A percentile compares a stretch with the other conserved stretches of the same genome.
Conservation (phyloP, 35 echinoderm and acorn worm species). For the Amphiura filiformis region DNA sequence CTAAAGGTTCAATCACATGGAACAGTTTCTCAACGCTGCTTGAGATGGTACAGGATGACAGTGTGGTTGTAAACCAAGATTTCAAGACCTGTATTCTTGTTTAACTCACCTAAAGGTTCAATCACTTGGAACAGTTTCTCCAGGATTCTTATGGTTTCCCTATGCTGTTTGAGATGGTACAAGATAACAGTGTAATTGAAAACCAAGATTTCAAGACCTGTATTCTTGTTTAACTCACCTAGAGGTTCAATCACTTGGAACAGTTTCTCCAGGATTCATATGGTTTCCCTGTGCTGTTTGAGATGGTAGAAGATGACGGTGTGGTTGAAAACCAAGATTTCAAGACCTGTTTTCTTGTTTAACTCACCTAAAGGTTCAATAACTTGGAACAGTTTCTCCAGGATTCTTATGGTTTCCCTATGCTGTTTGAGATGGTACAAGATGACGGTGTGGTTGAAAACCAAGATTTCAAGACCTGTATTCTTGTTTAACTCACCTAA, state of each 20-base stretch:
- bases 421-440: slow-evolving; percentile 83
- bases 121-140: too few relatives aligned
- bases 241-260: slow-evolving; percentile 97
- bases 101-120: too few relatives aligned
- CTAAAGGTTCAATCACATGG: too few relatives aligned
- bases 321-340: slow-evolving; percentile 88
- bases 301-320: slow-evolving; percentile 86
- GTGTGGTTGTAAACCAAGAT: too few relatives aligned
- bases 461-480: slow-evolving; percentile 71
- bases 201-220: too few relatives aligned
- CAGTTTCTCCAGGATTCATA: slow-evolving; percentile 83
- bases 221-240: slow-evolving; percentile 42
- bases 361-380: slow-evolving; percentile 94
- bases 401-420: slow-evolving; percentile 64
- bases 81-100: too few relatives aligned
- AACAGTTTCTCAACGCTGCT: too few relatives aligned
- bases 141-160: too few relatives aligned
- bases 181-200: too few relatives aligned
- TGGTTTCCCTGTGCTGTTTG: slow-evolving; percentile 73
- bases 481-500: slow-evolving; percentile 60
- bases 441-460: slow-evolving; percentile 92
- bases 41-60: too few relatives aligned
- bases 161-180: too few relatives aligned
- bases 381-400: slow-evolving; percentile 96
- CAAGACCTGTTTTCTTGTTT: background rate